phyloP scores from a whole-genome alignment of 2,797 vertebrate genomes.

The Amniataba percoides region DNA sequence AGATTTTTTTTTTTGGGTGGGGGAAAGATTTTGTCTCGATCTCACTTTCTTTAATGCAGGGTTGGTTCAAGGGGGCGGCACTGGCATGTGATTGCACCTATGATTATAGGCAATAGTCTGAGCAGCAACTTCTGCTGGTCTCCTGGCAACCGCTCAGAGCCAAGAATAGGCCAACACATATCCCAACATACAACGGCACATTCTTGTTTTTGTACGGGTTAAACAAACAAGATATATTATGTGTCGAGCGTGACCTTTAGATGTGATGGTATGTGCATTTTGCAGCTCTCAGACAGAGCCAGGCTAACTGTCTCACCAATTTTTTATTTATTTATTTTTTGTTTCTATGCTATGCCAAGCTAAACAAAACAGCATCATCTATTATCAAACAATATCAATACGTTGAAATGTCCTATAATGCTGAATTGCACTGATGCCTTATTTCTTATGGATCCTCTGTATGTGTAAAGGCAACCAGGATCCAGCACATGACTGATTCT shows the following conservation, averaged over 20 bases:
- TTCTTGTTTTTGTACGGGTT: not conserved
- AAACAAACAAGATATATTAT: not conserved
- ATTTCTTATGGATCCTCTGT: not conserved
- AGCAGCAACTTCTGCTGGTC: conserved; percentile 22
- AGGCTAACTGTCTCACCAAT: no score
- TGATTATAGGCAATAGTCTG: conserved; percentile 16
- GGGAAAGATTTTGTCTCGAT: conserved; percentile 6
- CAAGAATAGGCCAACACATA: not conserved
- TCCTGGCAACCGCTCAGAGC: conserved; percentile 20
- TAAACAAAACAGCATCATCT: not conserved
- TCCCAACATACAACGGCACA: no score
- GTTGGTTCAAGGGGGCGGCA: not conserved
- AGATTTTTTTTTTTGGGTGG: not conserved
- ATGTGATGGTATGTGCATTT: not conserved
- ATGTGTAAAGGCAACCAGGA: not conserved
- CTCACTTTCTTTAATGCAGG: conserved; percentile 14
- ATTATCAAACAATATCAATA: not conserved
- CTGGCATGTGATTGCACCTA: conserved; percentile 1
- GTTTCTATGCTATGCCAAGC: not conserved
- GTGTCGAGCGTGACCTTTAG: not conserved
- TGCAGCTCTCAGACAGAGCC: not conserved
- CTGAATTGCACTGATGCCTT: not conserved
- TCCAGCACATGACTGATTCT: not conserved
- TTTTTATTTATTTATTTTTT: no score
- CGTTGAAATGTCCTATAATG: not conserved